phyloP scores from a whole-genome alignment of 35 echinoderm and acorn worm species.

The Patiria miniata region DNA sequence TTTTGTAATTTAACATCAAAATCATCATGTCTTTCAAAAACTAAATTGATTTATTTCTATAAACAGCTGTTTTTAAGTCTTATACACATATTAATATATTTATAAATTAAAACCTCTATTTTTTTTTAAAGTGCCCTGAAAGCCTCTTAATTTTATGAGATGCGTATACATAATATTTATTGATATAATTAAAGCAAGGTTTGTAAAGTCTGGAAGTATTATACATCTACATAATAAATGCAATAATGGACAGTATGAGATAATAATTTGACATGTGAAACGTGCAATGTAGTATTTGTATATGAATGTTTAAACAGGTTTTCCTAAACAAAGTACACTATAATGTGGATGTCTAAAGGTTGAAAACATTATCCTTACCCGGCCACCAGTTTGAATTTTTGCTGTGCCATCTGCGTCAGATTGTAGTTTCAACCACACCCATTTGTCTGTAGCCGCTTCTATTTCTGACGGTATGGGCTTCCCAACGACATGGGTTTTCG shows the following conservation, averaged over 20 bases:
- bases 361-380: neutral
- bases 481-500: neutral
- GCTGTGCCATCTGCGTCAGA: neutral
- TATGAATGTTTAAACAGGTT: neutral
- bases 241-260: neutral
- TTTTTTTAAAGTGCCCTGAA: too few relatives aligned
- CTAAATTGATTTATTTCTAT: too few relatives aligned
- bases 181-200: too few relatives aligned
- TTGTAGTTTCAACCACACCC: neutral
- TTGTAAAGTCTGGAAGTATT: neutral
- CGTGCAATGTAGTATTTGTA: neutral
- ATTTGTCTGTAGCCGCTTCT: neutral
- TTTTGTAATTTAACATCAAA: too few relatives aligned
- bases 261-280: neutral
- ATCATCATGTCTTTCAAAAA: too few relatives aligned
- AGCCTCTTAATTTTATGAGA: too few relatives aligned
- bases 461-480: neutral
- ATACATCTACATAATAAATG: neutral
- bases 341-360: neutral
- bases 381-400: neutral
- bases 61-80: too few relatives aligned
- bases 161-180: too few relatives aligned
- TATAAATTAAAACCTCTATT: too few relatives aligned
- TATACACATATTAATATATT: too few relatives aligned
- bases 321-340: neutral